A percentile compares a stretch with the other conserved stretches of the same genome.
These are phyloP conservation scores for Hippasteria phrygiana DNA, from an alignment of 53 echinoderm and acorn worm genomes.

Conservation along the genomic window DNA sequence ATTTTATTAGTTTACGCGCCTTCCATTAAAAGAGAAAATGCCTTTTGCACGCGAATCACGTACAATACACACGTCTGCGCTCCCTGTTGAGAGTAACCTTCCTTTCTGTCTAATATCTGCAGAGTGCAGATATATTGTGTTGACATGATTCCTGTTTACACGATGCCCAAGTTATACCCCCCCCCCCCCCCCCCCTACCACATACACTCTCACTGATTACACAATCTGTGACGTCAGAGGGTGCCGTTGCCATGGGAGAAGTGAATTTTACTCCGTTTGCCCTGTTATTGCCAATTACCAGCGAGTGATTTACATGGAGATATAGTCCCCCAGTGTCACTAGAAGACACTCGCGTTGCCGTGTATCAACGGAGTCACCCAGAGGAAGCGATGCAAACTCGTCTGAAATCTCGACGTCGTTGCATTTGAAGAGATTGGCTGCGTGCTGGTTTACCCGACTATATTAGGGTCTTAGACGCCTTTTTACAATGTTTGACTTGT, in stretches of 20 bases:
- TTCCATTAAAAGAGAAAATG: neutral
- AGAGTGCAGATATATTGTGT: constrained; percentile 4
- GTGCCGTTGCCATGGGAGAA: constrained; percentile 22
- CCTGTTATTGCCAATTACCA: constrained; percentile 11
- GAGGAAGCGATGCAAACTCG: neutral
- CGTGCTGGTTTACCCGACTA: neutral
- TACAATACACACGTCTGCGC: neutral
- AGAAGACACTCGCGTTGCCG: neutral
- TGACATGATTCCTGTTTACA: constrained; percentile 37
- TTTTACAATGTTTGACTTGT: too few species aligned
- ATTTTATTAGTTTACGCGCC: neutral
- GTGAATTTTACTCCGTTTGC: constrained; percentile 10
- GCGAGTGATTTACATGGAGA: constrained; percentile 11
- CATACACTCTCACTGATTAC: constrained; percentile 7
- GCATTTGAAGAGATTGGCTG: neutral
- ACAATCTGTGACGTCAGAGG: constrained; percentile 45
- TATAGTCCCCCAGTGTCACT: neutral
- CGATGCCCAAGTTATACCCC: neutral
- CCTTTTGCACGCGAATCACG: neutral
- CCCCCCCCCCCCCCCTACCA: too few species aligned
- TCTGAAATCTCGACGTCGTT: neutral
- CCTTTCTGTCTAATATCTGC: neutral
- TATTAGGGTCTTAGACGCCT: too few species aligned
- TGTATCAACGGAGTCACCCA: too few species aligned
- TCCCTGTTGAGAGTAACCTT: neutral